A percentile compares a stretch with the other conserved stretches of the same genome.
Evolutionary conservation across 92 coral and sea anemone genomes (phyloP).

Genomic region (Epizoanthus ramosus): DNA sequence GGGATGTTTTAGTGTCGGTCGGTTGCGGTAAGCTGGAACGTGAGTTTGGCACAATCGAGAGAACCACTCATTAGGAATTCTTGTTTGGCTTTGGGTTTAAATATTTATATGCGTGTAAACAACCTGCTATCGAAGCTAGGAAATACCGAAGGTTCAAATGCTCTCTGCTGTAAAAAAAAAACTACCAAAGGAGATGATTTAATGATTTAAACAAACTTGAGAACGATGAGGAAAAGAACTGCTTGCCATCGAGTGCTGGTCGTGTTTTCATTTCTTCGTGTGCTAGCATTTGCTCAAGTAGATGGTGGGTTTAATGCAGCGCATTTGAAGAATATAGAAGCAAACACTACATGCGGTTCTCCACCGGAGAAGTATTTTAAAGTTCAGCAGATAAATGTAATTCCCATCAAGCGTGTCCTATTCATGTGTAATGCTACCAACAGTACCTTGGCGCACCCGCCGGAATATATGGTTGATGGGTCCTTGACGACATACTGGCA

Average conservation of each 20-base stretch:
- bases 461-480: constrained; percentile 73
- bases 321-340: constrained; percentile 50
- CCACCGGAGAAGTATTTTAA: constrained; percentile 76
- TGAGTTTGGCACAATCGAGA: background rate
- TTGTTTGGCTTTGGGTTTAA: constrained; percentile 8
- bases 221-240: background rate
- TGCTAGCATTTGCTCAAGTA: background rate
- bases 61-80: background rate
- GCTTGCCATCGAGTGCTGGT: background rate
- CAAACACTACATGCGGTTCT: constrained; percentile 84
- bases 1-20: background rate
- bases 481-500: constrained; percentile 83
- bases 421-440: constrained; percentile 77
- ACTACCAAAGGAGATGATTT: background rate
- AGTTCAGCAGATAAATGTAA: constrained; percentile 62
- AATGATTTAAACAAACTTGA: background rate
- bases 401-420: constrained; percentile 44
- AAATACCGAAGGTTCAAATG: constrained; percentile 4
- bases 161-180: background rate
- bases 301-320: constrained; percentile 66
- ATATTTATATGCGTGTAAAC: constrained; percentile 12
- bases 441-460: constrained; percentile 70
- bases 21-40: background rate
- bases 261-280: background rate
- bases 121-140: background rate